Percentiles rank a stretch among this genome's conserved stretches.
phyloP scores from a whole-genome alignment of 2,888 invertebrate species.

The Tetranychus truncatus region DNA sequence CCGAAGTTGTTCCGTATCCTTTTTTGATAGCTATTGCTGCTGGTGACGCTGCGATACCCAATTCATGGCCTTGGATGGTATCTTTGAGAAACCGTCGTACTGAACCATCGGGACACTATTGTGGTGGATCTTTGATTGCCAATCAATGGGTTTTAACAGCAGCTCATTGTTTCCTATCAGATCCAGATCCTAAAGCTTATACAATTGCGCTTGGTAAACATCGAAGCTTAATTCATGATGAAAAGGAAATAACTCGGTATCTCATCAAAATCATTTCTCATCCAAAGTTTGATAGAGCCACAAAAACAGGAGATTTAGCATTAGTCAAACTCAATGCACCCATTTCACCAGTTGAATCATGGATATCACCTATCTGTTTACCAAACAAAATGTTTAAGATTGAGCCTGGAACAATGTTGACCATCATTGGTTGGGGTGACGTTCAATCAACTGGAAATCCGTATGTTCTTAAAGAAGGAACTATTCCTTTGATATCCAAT shows the following conservation, averaged over 20 bases:
- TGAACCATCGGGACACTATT: slow-evolving; percentile 24
- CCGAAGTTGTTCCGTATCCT: not conserved
- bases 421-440: slow-evolving; percentile 24
- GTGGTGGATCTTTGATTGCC: slow-evolving; percentile 25
- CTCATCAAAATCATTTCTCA: slow-evolving; percentile 23
- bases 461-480: slow-evolving; percentile 24
- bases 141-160: slow-evolving; percentile 26
- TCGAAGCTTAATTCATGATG: slow-evolving; percentile 23
- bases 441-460: slow-evolving; percentile 24
- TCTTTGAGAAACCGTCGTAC: slow-evolving; percentile 18
- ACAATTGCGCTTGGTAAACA: slow-evolving; percentile 24
- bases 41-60: slow-evolving; percentile 22
- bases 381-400: slow-evolving; percentile 19
- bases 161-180: slow-evolving; percentile 24
- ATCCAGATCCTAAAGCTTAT: slow-evolving; percentile 18
- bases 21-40: slow-evolving; percentile 23
- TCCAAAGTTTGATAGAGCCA: slow-evolving; percentile 22
- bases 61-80: slow-evolving; percentile 27
- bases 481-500: slow-evolving; percentile 23
- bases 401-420: not conserved
- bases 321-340: slow-evolving; percentile 26
- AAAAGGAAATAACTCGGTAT: slow-evolving; percentile 25
- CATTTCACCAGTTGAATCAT: slow-evolving; percentile 14
- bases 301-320: slow-evolving; percentile 22
- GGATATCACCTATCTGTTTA: slow-evolving; percentile 23